phyloP scores from a whole-genome alignment of 2,888 invertebrate genomes.

The Platycheirus albimanus region DNA sequence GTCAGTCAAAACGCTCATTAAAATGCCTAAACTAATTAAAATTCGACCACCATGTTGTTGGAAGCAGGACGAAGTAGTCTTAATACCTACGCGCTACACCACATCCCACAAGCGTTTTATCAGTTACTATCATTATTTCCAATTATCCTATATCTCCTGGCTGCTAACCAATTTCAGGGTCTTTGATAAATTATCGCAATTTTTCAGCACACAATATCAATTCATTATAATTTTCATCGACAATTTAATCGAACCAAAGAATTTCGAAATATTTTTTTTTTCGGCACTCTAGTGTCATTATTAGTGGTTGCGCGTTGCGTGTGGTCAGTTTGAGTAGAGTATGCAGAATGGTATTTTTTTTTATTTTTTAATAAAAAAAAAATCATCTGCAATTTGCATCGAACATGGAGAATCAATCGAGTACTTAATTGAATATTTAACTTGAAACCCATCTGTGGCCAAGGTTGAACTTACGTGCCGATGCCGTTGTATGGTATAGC shows the following conservation, averaged over 20 bases:
- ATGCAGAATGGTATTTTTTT: slow-evolving; percentile 5
- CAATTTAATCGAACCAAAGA: slow-evolving; percentile 21
- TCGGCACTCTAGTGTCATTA: not conserved
- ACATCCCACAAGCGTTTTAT: not conserved
- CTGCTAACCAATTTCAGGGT: slow-evolving; percentile 8
- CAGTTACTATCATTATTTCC: slow-evolving; percentile 26
- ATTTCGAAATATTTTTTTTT: slow-evolving; percentile 30
- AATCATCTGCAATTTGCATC: slow-evolving; percentile 19
- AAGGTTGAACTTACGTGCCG: slow-evolving; percentile 5
- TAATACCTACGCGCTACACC: not conserved
- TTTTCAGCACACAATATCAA: slow-evolving; percentile 39
- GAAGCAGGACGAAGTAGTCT: not conserved
- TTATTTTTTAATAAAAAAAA: no score
- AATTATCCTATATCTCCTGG: slow-evolving; percentile 4
- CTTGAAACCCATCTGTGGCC: slow-evolving; percentile 10
- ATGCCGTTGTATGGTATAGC: not conserved
- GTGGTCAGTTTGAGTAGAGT: not conserved
- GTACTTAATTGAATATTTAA: slow-evolving; percentile 45
- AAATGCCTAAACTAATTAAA: slow-evolving; percentile 10
- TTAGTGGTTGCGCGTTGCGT: slow-evolving; percentile 11
- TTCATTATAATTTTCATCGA: slow-evolving; percentile 34
- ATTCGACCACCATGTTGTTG: slow-evolving; percentile 1
- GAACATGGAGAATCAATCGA: slow-evolving; percentile 23
- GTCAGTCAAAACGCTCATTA: not conserved
- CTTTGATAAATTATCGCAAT: slow-evolving; percentile 44